Evolutionary conservation across 2,113 vertebrate genomes (phyloP).

Genomic region (Ursus arctos): DNA sequence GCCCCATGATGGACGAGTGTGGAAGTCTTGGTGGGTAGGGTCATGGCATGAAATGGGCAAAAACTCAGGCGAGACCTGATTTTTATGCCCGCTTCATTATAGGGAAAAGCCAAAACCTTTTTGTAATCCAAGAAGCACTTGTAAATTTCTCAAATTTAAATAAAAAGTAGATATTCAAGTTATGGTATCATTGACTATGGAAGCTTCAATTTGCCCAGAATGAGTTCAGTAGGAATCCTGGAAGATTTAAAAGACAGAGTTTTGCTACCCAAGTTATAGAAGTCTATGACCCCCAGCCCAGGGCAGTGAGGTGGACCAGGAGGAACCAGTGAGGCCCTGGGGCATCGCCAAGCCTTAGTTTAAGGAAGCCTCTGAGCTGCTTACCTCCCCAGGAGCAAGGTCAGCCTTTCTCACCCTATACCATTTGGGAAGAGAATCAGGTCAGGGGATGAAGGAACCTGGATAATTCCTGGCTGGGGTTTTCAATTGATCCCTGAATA

Average conservation of each 20-base stretch:
- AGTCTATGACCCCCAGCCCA: background rate
- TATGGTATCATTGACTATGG: background rate
- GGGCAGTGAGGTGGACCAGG: background rate
- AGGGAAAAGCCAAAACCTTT: conserved; percentile 18
- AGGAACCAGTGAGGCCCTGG: background rate
- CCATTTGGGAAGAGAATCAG: background rate
- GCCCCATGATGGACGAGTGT: background rate
- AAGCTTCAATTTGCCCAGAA: background rate
- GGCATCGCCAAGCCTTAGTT: background rate
- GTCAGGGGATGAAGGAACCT: background rate
- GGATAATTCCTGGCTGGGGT: background rate
- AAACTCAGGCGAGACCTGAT: background rate
- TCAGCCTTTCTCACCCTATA: background rate
- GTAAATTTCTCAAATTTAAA: conserved; percentile 47
- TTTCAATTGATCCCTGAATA: background rate
- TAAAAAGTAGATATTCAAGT: background rate
- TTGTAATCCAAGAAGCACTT: background rate
- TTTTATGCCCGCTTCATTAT: conserved; percentile 14
- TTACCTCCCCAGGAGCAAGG: background rate
- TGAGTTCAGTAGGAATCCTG: background rate
- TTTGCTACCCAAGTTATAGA: conserved; percentile 3
- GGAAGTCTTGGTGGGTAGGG: background rate
- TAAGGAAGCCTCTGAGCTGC: background rate
- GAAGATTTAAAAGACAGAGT: background rate
- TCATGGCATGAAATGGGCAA: background rate